Conservation (phyloP, 53 echinoderm and acorn worm genomes). For the Antedon mediterranea region DNA sequence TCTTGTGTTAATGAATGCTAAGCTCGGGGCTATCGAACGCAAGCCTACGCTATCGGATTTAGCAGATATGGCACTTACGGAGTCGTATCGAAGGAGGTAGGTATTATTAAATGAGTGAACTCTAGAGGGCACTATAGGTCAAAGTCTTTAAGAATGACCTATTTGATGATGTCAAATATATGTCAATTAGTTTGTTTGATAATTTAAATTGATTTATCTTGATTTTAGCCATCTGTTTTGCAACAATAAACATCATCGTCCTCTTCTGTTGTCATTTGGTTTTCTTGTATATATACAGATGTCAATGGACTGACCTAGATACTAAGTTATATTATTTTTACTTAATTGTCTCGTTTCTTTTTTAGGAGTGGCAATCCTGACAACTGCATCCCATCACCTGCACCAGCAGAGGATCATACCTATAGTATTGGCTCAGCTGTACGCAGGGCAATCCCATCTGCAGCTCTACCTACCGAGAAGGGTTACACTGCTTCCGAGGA, state of each 20-base stretch:
- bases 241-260: no score
- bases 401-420: conserved; percentile 72
- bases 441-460: conserved; percentile 14
- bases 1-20: background rate
- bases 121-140: no score
- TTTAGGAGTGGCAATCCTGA: conserved; percentile 24
- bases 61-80: conserved; percentile 79
- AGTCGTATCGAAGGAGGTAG: background rate
- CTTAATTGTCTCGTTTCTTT: background rate
- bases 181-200: no score
- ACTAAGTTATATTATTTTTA: no score
- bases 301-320: no score
- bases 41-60: conserved; percentile 75
- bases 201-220: no score
- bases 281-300: no score
- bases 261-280: no score
- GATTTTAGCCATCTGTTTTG: no score
- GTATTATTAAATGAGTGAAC: no score
- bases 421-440: conserved; percentile 84
- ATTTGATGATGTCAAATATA: no score
- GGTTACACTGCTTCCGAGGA: conserved; percentile 38
- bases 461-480: background rate
- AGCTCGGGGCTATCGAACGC: conserved; percentile 1
- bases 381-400: conserved; percentile 82
- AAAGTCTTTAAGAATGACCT: no score